Conservation (phyloP, 2,113 vertebrate genomes). For the Falcunculus frontatus region DNA sequence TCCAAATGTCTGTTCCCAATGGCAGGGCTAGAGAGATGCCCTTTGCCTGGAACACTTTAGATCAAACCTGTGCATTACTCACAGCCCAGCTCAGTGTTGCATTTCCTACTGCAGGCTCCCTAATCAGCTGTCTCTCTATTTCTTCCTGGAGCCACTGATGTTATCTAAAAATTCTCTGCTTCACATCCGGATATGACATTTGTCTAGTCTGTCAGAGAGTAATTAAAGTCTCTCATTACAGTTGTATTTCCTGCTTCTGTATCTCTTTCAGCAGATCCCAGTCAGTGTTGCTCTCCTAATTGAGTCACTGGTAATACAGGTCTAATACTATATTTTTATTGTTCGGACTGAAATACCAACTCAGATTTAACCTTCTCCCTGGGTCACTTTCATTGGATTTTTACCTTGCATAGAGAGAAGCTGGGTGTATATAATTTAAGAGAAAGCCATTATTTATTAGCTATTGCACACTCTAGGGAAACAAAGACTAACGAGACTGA, state of each 20-base stretch:
- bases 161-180: constrained; percentile 16
- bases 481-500: neutral
- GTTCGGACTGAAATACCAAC: neutral
- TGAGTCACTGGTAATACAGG: neutral
- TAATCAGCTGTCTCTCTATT: neutral
- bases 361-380: neutral
- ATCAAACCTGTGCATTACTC: neutral
- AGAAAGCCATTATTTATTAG: neutral
- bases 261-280: neutral
- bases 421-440: neutral
- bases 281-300: neutral
- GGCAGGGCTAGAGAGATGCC: neutral
- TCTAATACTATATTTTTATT: neutral
- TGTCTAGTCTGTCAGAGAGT: neutral
- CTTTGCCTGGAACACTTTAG: neutral
- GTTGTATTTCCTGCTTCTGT: neutral
- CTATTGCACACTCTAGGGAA: neutral
- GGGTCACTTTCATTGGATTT: neutral
- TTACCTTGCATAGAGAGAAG: neutral
- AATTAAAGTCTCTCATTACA: constrained; percentile 32
- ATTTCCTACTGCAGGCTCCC: neutral
- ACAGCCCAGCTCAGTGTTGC: neutral
- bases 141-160: neutral
- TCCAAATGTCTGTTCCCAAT: neutral
- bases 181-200: neutral